Evolutionary conservation across 2,888 invertebrate genomes (phyloP).

Genomic region (Adelognathus sp.): DNA sequence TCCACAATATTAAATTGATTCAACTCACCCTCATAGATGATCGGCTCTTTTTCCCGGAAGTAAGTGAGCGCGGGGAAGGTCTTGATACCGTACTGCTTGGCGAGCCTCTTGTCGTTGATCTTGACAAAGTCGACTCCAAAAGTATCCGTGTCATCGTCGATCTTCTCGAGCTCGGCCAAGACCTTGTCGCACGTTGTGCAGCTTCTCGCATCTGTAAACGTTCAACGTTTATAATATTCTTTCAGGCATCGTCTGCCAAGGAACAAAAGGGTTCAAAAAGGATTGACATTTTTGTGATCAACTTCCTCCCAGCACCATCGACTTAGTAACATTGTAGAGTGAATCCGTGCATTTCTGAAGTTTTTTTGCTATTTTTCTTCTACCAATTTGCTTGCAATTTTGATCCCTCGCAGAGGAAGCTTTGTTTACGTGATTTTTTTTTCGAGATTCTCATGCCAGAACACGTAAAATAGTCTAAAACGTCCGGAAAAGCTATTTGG

Average conservation of each 20-base stretch:
- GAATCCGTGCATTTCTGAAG: no score
- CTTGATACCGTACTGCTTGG: constrained; percentile 97
- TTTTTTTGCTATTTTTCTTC: no score
- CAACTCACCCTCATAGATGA: constrained; percentile 93
- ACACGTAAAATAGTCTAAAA: no score
- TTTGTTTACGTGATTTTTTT: no score
- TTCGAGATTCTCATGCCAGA: no score
- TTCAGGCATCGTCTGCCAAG: background rate
- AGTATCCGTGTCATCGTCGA: constrained; percentile 96
- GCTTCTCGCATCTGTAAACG: constrained; percentile 91
- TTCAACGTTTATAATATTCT: constrained; percentile 11
- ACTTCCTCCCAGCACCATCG: no score
- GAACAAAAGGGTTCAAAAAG: no score
- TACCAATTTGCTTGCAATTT: no score
- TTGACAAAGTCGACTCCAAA: constrained; percentile 98
- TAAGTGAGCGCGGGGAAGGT: constrained; percentile 98
- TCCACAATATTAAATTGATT: background rate
- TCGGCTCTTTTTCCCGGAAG: constrained; percentile 97
- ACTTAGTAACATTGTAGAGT: no score
- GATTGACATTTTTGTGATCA: no score
- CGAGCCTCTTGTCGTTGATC: constrained; percentile 97
- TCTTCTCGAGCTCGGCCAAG: constrained; percentile 94
- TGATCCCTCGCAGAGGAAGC: no score
- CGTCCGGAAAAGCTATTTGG: no score
- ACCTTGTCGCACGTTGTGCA: constrained; percentile 96